phyloP scores from a whole-genome alignment of 2,113 vertebrate genomes.

The Oreochromis aureus region DNA sequence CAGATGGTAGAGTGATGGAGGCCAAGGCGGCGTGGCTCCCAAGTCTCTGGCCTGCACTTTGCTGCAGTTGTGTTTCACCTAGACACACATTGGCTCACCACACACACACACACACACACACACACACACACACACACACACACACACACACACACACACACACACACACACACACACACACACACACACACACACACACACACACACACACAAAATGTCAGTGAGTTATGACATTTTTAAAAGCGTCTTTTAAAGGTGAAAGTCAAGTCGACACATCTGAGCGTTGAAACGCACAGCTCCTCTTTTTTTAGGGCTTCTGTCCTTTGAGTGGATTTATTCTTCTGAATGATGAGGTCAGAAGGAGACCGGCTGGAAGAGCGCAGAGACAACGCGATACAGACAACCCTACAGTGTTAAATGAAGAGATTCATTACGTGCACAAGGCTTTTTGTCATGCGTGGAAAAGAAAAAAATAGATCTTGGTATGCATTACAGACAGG shows the following conservation, averaged over 20 bases:
- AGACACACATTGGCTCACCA: neutral
- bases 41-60: neutral
- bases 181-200: too few species aligned
- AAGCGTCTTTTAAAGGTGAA: conserved; percentile 50
- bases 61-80: neutral
- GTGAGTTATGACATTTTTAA: conserved; percentile 50
- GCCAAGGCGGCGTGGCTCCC: conserved; percentile 10
- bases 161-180: neutral
- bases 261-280: conserved; percentile 30
- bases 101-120: too few species aligned
- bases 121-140: neutral
- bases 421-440: conserved; percentile 31
- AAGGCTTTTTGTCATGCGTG: neutral
- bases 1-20: conserved; percentile 37
- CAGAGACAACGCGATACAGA: neutral
- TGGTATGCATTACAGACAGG: neutral
- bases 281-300: neutral
- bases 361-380: neutral
- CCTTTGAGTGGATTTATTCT: conserved; percentile 39
- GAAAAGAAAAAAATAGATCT: neutral
- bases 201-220: conserved; percentile 37
- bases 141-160: neutral
- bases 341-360: conserved; percentile 48
- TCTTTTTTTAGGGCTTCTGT: conserved; percentile 8
- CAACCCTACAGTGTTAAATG: neutral